Evolutionary conservation across 2,113 vertebrate species (phyloP), one percentile per base, ranked within the genome.

Genomic region (Entomyzon cyanotis): DNA sequence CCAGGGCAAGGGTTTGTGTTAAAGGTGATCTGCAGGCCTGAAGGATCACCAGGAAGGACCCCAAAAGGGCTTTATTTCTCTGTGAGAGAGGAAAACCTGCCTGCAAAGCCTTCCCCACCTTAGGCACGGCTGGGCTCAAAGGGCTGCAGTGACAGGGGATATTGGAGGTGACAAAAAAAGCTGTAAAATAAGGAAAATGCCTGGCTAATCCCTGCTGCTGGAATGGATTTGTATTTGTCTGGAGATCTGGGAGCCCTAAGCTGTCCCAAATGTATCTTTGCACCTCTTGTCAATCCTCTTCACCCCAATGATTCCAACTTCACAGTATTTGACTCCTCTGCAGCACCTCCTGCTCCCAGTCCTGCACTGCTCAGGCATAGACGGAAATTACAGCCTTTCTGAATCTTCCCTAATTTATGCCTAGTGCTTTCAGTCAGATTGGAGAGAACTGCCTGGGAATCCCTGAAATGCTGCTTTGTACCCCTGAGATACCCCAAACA

Each of bases 81-180:
- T 71, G 23, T 49, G 53, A 63, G 41, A 91, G n/a, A 39, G 28
- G 62, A 18, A 56, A 78, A 49, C 2, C 10, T 80, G 12, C 4
- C 20, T 31, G 30, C 2, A 1, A 33, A 85, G 8, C 12, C 13
- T 65, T 63, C 18, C 14, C 0, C 12, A 15, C 22, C n/a, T 28
- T 19, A 30, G 42, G n/a, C 58, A 42, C 0, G 0, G 58, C 31
- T 0, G 3, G 15, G 39, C 63, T 91, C 42, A 10, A 44, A 62
- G 58, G 33, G 74, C 30, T 8, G 3, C 58, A n/a, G 6, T 25
- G 49, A 11, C 22, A 13, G 28, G 11, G 27, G 49, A 63, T 20
- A 2, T 47, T 10, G 0, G 2, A 80, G 47, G 53, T 58, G 81
- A 62, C 1, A 15, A n/a, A 27, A 77, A 93, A 52, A 67, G 55